Percentiles rank a stretch among this genome's conserved stretches.
Conservation (phyloP, 35 echinoderm and acorn worm genomes). For the Chiridota heheva region DNA sequence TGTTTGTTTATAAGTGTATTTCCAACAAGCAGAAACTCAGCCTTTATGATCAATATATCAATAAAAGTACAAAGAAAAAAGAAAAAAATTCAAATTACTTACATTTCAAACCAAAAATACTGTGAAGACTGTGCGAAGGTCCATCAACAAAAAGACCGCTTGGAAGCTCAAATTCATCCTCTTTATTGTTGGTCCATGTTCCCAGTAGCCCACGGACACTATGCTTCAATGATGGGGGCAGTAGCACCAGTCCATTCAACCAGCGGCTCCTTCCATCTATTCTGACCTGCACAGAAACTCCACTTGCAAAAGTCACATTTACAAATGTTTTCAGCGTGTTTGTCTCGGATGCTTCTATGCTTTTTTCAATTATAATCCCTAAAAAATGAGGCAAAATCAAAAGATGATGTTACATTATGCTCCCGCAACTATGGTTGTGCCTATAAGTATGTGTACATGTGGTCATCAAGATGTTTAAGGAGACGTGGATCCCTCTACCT, state of each 20-base stretch:
- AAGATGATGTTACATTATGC: too few relatives aligned
- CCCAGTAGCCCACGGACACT: conserved; percentile 66
- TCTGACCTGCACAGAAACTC: conserved; percentile 53
- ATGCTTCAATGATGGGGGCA: conserved; percentile 36
- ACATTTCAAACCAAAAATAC: neutral
- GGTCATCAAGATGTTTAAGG: too few relatives aligned
- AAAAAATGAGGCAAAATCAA: neutral
- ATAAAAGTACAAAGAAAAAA: neutral
- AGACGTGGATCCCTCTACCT: too few relatives aligned
- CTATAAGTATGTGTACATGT: too few relatives aligned
- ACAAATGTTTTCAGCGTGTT: conserved; percentile 17
- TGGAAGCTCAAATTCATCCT: conserved; percentile 54
- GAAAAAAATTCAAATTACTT: neutral
- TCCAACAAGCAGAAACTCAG: too few relatives aligned
- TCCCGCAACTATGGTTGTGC: too few relatives aligned
- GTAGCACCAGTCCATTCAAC: conserved; percentile 49
- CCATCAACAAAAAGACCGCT: neutral
- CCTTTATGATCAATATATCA: neutral
- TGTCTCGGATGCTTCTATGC: neutral
- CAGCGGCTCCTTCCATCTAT: conserved; percentile 23
- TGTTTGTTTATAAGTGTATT: too few relatives aligned
- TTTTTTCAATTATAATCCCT: conserved; percentile 64
- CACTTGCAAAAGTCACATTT: conserved; percentile 60
- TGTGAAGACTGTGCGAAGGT: neutral
- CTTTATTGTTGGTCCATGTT: conserved; percentile 68